Conservation (phyloP, 2,797 vertebrate genomes). For the Atherinosoma microstoma region DNA sequence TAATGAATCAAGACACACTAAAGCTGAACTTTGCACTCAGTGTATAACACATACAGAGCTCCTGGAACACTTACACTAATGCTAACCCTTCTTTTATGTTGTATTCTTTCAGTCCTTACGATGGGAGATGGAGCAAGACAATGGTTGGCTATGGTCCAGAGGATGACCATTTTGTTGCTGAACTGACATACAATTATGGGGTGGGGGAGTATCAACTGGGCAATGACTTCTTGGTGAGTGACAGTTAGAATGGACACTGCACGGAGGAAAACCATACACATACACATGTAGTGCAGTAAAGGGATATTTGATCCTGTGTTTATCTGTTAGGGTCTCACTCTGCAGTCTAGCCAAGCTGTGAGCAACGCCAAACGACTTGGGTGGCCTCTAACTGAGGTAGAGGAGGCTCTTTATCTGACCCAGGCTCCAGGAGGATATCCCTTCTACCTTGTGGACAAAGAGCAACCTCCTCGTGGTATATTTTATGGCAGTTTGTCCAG, state of each 20-base stretch:
- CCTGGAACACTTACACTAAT: background rate
- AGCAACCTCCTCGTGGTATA: slow-evolving; percentile 83
- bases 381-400: slow-evolving; percentile 90
- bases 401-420: slow-evolving; percentile 84
- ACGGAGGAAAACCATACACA: background rate
- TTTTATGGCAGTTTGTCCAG: background rate
- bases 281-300: background rate
- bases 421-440: slow-evolving; percentile 94
- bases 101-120: slow-evolving; percentile 88
- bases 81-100: slow-evolving; percentile 10
- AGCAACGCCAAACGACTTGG: slow-evolving; percentile 88
- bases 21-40: slow-evolving; percentile 35
- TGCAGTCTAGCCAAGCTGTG: slow-evolving; percentile 92
- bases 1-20: background rate
- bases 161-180: slow-evolving; percentile 93
- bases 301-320: background rate
- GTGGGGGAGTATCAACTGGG: slow-evolving; percentile 92
- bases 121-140: slow-evolving; percentile 99
- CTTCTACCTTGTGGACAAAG: slow-evolving; percentile 90
- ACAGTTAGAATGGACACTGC: background rate
- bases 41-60: too few relatives aligned
- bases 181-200: slow-evolving; percentile 97
- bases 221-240: slow-evolving; percentile 93
- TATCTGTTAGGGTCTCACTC: slow-evolving; percentile 87
- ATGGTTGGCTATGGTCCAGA: slow-evolving; percentile 97